A percentile compares a stretch with the other conserved stretches of the same genome.
Evolutionary conservation across 2,113 vertebrate genomes (phyloP).

Genomic region (Sinocyclocheilus rhinocerous): DNA sequence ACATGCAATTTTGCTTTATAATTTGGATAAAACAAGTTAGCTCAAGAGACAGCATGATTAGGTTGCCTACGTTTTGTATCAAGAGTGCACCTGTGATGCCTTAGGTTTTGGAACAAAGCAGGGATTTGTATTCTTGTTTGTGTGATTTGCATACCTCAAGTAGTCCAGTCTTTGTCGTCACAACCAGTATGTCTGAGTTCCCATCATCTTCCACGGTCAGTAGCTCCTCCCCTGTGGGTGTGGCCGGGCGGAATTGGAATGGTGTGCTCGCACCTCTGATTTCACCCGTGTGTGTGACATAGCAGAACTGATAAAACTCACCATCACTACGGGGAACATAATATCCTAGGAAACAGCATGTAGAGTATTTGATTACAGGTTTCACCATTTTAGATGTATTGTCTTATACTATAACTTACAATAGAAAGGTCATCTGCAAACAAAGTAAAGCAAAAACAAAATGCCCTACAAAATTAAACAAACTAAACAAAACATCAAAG

Average conservation of each 20-base stretch:
- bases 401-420: not conserved
- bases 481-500: not conserved
- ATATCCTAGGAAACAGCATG: constrained; percentile 78
- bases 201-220: constrained; percentile 96
- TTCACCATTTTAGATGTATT: not conserved
- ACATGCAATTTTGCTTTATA: not conserved
- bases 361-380: not conserved
- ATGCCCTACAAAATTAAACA: no score
- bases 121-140: not conserved
- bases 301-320: constrained; percentile 99
- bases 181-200: constrained; percentile 96
- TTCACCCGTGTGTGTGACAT: constrained; percentile 93
- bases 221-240: constrained; percentile 89
- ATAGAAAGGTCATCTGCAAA: not conserved
- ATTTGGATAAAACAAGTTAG: not conserved
- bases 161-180: constrained; percentile 93
- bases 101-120: not conserved
- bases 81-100: not conserved
- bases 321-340: constrained; percentile 97
- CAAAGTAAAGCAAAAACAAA: not conserved
- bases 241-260: constrained; percentile 92
- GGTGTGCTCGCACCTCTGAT: constrained; percentile 97
- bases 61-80: not conserved
- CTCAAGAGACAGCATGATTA: not conserved
- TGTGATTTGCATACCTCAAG: constrained; percentile 82